Evolutionary conservation across 1,140 invertebrate species (phyloP).

Genomic region (Leucophenga varia): DNA sequence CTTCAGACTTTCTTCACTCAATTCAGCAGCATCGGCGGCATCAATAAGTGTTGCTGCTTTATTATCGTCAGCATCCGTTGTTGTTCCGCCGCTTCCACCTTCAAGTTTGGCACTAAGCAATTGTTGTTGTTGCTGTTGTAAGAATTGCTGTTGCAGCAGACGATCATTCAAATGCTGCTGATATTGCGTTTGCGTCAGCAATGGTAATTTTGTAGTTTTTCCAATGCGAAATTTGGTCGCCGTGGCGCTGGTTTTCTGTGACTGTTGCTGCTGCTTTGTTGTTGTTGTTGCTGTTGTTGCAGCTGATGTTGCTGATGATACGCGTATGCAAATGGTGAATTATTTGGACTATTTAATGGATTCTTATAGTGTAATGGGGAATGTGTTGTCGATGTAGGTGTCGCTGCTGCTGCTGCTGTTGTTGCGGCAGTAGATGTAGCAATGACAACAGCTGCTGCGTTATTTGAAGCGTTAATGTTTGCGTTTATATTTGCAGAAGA

Average conservation of each 20-base stretch:
- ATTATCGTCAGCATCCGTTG: slow-evolving; percentile 4
- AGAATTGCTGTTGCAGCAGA: slow-evolving; percentile 46
- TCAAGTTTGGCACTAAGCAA: slow-evolving; percentile 15
- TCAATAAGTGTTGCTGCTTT: slow-evolving; percentile 2
- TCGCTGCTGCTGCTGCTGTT: slow-evolving; percentile 6
- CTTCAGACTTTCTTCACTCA: slow-evolving; percentile 54
- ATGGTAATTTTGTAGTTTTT: slow-evolving; percentile 12
- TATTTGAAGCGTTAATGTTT: slow-evolving; percentile 19
- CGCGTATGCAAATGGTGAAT: slow-evolving; percentile 33
- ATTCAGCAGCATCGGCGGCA: slow-evolving; percentile 29
- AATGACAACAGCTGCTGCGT: slow-evolving; percentile 17
- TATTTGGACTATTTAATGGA: slow-evolving; percentile 49
- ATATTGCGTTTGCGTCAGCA: slow-evolving; percentile 24
- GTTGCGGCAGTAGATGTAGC: slow-evolving; percentile 11
- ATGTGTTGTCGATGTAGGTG: slow-evolving; percentile 34
- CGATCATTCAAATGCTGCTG: slow-evolving; percentile 53
- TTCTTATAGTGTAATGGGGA: slow-evolving; percentile 39
- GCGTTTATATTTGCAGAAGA: slow-evolving; percentile 33
- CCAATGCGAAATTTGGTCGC: background rate
- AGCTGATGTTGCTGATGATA: slow-evolving; percentile 4
- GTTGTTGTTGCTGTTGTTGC: slow-evolving; percentile 6
- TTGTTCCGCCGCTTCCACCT: too few species aligned
- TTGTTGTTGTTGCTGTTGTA: slow-evolving; percentile 48
- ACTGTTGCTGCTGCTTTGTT: slow-evolving; percentile 3
- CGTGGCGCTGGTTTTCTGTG: slow-evolving; percentile 9